phyloP scores from a whole-genome alignment of 2,797 vertebrate genomes.

The Eptatretus atami region DNA sequence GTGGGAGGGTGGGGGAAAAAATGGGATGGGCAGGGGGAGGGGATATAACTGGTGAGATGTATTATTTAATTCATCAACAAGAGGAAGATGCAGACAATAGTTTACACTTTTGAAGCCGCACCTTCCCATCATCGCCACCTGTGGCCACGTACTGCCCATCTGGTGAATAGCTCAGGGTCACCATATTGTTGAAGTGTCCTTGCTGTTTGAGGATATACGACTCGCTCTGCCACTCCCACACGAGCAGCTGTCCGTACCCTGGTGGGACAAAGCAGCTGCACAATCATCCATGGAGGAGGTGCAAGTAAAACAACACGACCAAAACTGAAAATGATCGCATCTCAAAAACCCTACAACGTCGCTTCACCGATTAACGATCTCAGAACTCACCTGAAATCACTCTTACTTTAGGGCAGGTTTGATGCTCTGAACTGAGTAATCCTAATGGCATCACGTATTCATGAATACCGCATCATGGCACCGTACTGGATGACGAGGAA shows the following conservation, averaged over 20 bases:
- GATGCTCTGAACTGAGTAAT: no score
- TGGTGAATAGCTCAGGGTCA: conserved; percentile 48
- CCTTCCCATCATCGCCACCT: conserved; percentile 71
- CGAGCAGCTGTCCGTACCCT: conserved; percentile 74
- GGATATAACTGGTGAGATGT: background rate
- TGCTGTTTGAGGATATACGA: conserved; percentile 89
- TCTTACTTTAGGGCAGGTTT: no score
- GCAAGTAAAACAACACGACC: no score
- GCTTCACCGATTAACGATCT: no score
- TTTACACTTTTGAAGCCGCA: conserved; percentile 12
- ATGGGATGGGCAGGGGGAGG: background rate
- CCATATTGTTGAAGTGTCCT: conserved; percentile 91
- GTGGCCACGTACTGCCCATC: conserved; percentile 67
- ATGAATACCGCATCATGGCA: no score
- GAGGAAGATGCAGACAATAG: background rate
- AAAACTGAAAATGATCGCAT: no score
- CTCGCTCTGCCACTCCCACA: conserved; percentile 98
- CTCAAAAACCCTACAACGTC: no score
- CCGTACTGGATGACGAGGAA: no score
- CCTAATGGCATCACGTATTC: no score
- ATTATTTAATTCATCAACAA: conserved; percentile 1
- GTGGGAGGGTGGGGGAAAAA: background rate
- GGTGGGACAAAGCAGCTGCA: background rate
- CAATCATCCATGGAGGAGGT: background rate
- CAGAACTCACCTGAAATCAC: no score